Base-by-base conservation (phyloP, 2,113 vertebrate species). In the Panurus biarmicus region DNA sequence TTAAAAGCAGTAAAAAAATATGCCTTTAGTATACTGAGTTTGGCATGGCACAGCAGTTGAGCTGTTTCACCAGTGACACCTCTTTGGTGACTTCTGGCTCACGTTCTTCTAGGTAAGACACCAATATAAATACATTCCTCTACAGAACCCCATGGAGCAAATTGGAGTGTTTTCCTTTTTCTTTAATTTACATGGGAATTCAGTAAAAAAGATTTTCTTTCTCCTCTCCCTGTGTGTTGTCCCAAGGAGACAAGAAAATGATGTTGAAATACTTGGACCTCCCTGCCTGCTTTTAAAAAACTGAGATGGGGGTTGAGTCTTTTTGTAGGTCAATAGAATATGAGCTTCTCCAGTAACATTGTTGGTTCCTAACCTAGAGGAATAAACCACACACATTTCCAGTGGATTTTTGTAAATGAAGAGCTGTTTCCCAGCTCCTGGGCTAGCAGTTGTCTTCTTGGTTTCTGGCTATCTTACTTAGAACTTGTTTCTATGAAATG, bases 221-320 rank as follows among this genome's bases (percentile, higher is more conserved):
- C 18, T 26, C 17, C 11, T 82, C 22, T 69, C 16, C 10, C 9
- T 42, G 1, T 57, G 5, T 31, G 21, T 35, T 5, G 0, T 58
- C 12, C 35, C n/a, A 89, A n/a, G 40, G 8, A 79, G 42, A 65
- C 13, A 72, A 61, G 19, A 67, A 78, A 79, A 64, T 33, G 17
- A n/a, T 25, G 5, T 70, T 77, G 64, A 93, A 67, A 70, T 38
- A 74, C 26, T 53, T 24, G 56, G 15, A 64, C 8, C 4, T 75
- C 36, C 16, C 22, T 48, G 5, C 5, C 5, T 1, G 1, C 25
- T 47, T 67, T 69, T n/a, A 61, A 85, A 75, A 47, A 50, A 47
- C 13, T 3, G 0, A 64, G 45, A 53, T 36, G 36, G 1, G 5
- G 2, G 1, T 16, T 66, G 36, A 44, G 8, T 62, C 51, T 80